These are phyloP conservation scores for Pitangus sulphuratus DNA, from an alignment of 2,797 vertebrate species.

Conservation along the genomic window DNA sequence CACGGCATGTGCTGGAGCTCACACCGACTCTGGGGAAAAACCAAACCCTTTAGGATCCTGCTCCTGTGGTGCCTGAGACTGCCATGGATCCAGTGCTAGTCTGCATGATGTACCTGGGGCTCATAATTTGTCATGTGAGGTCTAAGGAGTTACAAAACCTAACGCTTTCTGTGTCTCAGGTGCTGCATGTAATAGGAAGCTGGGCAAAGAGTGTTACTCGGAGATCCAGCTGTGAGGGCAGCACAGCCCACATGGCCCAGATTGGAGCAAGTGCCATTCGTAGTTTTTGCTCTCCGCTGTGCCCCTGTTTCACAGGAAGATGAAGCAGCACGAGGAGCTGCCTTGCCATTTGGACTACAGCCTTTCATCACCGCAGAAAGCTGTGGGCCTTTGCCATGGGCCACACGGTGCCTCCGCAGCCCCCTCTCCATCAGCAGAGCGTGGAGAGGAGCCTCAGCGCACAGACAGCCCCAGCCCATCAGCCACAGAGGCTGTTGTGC, in stretches of 20 bases:
- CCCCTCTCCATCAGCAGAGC: background rate
- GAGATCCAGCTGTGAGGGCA: background rate
- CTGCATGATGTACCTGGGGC: background rate
- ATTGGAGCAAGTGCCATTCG: background rate
- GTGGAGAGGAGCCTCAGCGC: background rate
- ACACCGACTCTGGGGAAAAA: background rate
- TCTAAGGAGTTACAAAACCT: background rate
- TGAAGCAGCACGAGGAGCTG: background rate
- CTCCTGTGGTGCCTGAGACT: background rate
- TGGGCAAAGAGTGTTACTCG: background rate
- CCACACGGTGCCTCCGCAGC: background rate
- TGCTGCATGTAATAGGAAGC: background rate
- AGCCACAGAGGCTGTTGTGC: background rate
- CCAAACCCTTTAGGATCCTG: background rate
- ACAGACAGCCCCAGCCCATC: background rate
- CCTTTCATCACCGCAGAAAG: background rate
- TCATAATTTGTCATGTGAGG: background rate
- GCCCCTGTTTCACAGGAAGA: background rate
- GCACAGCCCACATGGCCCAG: background rate
- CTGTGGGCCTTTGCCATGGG: background rate
- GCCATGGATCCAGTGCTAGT: background rate
- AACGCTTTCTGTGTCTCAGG: background rate
- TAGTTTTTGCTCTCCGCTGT: background rate
- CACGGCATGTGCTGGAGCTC: fast-evolving
- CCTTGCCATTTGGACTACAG: fast-evolving